Evolutionary conservation across 2,113 vertebrate genomes (phyloP), one percentile per base, ranked within the genome.

Genomic region (Maccullochella peelii): DNA sequence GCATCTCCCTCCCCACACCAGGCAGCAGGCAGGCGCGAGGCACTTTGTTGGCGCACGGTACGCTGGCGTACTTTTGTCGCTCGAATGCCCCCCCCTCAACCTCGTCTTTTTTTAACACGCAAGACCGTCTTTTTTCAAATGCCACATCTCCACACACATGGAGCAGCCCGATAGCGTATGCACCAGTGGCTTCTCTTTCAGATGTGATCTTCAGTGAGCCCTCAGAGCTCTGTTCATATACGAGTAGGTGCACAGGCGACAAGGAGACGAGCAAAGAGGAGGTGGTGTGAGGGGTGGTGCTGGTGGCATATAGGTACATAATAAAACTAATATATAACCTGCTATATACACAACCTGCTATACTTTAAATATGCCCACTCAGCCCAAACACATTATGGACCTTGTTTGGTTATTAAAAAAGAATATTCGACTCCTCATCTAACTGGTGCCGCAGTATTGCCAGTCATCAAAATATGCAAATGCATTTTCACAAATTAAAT

Each of bases 121-220:
- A n/a, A 89, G 52, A 85, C 87, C 33, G 18, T 78, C 59, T 88
- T 84, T 90, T 82, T 86, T 89, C 81, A 92, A 93, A 92, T 93
- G 91, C 88, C 93, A 90, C 83, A 84, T 91, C 86, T 90, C 83
- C 78, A 81, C 87, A 87, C 80, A 85, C 80, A 40, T 79, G 84
- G 77, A 86, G 88, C 73, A 30, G 72, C 84, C 85, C 55, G 75
- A 87, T 90, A 89, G 87, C 38, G 61, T 79, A 84, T 83, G 90
- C 93, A 83, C 86, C 83, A 58, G 73, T 81, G 88, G 80, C 85
- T 89, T 50, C 66, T 76, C 84, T 82, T 82, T 87, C 66, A 88
- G 89, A 93, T 78, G 85, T 83, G 88, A 91, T 92, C 89, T 92
- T 89, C 82, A 77, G 54, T 84, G 74, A 90, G 83, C 88, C 84